Base-by-base conservation (phyloP, 1,140 invertebrate genomes). In the Lanistes nyassanus region DNA sequence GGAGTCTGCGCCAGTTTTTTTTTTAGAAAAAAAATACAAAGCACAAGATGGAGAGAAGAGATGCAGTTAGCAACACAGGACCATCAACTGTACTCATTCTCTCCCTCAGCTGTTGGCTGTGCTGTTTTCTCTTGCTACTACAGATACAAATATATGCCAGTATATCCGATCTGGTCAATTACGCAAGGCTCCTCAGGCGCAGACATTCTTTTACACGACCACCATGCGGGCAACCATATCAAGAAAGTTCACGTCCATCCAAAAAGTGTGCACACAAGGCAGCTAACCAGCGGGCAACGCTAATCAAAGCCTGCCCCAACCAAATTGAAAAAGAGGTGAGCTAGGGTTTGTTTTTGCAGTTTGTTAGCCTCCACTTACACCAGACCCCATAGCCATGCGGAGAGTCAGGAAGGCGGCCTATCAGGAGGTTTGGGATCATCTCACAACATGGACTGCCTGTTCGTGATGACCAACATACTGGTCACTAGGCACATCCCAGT, bases 281-380 rank as follows among this genome's bases (percentile, higher is more conserved):
- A 67, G 62, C 42, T 64, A 68, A 62, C 34, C 66, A 70, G 68
- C 68, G 75, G 75, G 75, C 75, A 76, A 76, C 75, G 70, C 67
- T 76, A 51, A 76, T 68, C 72, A 47, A 62, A 77, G 74, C 75
- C 58, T 68, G 75, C 64, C 78, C 79, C 79, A 80, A 80, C 69
- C 76, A 80, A 77, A 66, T 39, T 21, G 65, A 67, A 67, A 73
- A 26, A 26, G 51, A 51, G 64, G 65, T 56, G 74, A 76, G 75
- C 75, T 71, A 76, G 75, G 75, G 75, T 76, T 67, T 47, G 42
- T 47, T 55, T 62, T 70, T 70, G 67, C 75, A 76, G 67, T 70
- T 55, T 66, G 73, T 75, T 75, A 75, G n/a, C 65, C 65, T 67
- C 36, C 65, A 31, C 36, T 19, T 37, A 67, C 65, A 67, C 65